These are phyloP conservation scores for Babyrousa celebensis DNA, from an alignment of 2,797 vertebrate genomes.

Conservation along the genomic window DNA sequence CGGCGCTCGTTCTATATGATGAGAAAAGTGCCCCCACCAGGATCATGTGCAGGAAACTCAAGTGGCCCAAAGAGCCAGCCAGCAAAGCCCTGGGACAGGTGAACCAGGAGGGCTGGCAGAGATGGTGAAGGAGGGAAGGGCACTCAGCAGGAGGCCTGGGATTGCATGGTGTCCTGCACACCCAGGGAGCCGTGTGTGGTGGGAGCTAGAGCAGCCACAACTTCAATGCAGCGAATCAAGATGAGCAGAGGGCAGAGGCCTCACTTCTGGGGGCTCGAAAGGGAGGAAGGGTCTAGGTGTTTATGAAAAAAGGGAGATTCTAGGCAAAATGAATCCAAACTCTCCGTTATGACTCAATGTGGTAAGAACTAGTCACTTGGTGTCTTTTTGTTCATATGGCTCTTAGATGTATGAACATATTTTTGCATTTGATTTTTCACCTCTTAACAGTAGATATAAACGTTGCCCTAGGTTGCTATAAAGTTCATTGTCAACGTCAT, in stretches of 20 bases:
- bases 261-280: neutral
- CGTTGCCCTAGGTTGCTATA: neutral
- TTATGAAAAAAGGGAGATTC: neutral
- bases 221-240: neutral
- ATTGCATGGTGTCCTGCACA: fast-evolving
- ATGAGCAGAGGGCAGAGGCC: neutral
- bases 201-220: neutral
- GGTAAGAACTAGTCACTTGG: neutral
- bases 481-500: neutral
- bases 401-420: neutral
- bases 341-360: neutral
- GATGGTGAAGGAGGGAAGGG: neutral
- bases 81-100: fast-evolving
- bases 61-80: neutral
- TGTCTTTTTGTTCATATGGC: neutral
- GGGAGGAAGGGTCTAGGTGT: neutral
- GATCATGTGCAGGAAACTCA: neutral
- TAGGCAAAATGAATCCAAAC: constrained; percentile 10
- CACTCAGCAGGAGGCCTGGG: neutral
- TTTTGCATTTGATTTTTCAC: constrained; percentile 15
- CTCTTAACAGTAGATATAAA: neutral
- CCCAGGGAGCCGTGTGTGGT: neutral
- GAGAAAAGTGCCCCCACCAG: neutral
- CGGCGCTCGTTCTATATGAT: neutral
- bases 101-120: neutral